Base-by-base conservation (phyloP, 2,888 invertebrate genomes). In the Stenichneumon culpator region DNA sequence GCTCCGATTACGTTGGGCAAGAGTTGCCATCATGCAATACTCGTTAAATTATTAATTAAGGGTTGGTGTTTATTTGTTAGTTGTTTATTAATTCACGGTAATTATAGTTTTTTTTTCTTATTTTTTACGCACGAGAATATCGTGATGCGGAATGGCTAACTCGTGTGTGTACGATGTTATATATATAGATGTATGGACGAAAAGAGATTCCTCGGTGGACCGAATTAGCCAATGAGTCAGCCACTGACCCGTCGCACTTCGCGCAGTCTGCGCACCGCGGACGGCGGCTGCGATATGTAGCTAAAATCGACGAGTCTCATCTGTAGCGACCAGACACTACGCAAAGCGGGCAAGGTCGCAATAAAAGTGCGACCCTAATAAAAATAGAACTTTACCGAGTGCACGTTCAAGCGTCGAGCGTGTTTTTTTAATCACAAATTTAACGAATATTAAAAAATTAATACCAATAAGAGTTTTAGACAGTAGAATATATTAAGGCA, bases 141-240 rank as follows among this genome's bases (percentile, higher is more conserved):
- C 22, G 67, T 22, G 22, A 54, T 54, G 19, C 7, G 3, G 7
- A 22, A 54, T 54, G 9, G 54, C 11, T 60, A 22, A 60, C 25
- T 44, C 44, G 73, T 44, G 50, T 25, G 14, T 60, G 14, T 22
- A 60, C n/a, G 3, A 44, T 19, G 44, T 14, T 44, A 14, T 14
- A 14, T 74, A 47, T 54, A 28, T 39, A 36, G 47, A 52, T 39
- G 52, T 50, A 50, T 16, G 25, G 9, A 54, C 36, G 72, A 72
- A 65, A 39, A 72, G 86, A 77, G 79, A 89, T 88, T 85, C 82
- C 70, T 86, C 72, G 88, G 79, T 77, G 79, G 87, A 79, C 87
- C 78, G 79, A 89, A 90, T 90, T 90, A 89, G 79, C 86, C 83
- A 77, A 86, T 88, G 91, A 89, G 87, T 91, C 90, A 90, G 74